Percentiles rank a stretch among this genome's conserved stretches.
Evolutionary conservation across 1,140 invertebrate genomes (phyloP).

Genomic region (Dufourea novaeangliae): DNA sequence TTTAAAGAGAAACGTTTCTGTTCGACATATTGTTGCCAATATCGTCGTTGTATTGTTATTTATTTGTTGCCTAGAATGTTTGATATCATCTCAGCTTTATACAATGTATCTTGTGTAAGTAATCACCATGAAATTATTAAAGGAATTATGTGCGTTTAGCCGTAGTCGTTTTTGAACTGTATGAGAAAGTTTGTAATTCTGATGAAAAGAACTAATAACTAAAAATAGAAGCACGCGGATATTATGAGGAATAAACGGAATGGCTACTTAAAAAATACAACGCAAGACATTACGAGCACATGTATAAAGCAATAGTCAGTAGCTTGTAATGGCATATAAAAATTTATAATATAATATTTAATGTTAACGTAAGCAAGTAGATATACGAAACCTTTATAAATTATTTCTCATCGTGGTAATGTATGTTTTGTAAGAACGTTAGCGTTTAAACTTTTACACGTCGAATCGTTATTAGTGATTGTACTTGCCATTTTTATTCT

Average conservation of each 20-base stretch:
- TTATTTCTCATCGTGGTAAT: conserved; percentile 14
- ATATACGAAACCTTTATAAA: conserved; percentile 22
- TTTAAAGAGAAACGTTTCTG: conserved; percentile 14
- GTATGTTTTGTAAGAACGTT: conserved; percentile 13
- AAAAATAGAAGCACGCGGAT: neutral
- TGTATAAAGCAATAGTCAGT: conserved; percentile 51
- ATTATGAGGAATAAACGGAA: neutral
- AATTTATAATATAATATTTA: conserved; percentile 32
- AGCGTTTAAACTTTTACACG: conserved; percentile 9
- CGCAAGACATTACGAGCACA: neutral
- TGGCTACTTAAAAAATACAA: neutral
- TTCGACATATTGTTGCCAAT: conserved; percentile 43
- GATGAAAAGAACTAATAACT: neutral
- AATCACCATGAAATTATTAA: neutral
- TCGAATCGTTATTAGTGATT: conserved; percentile 32
- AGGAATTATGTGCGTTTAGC: neutral
- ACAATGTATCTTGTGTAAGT: conserved; percentile 10
- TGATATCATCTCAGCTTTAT: conserved; percentile 7
- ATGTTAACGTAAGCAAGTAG: conserved; percentile 28
- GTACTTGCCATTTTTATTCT: neutral
- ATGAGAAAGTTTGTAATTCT: neutral
- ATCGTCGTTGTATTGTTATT: conserved; percentile 48
- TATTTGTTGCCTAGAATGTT: conserved; percentile 42
- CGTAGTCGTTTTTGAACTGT: neutral
- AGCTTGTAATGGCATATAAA: conserved; percentile 39